These are phyloP conservation scores for Drosophila paulistorum DNA, from an alignment of 1,140 invertebrate genomes.

Conservation along the genomic window DNA sequence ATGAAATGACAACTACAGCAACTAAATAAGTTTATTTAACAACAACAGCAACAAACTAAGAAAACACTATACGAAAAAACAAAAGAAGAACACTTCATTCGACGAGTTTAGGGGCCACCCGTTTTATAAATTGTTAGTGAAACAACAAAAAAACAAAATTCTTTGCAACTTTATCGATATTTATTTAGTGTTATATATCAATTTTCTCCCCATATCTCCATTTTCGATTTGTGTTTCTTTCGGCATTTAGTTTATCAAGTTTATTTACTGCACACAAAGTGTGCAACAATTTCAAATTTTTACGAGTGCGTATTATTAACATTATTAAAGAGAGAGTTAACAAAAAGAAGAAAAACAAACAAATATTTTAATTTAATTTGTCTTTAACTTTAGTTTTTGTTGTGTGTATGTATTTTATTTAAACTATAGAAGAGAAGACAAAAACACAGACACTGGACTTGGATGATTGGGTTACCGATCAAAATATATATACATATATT, in stretches of 20 bases:
- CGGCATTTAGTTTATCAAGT: conserved; percentile 22
- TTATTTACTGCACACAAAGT: conserved; percentile 24
- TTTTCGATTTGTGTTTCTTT: conserved; percentile 23
- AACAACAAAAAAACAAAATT: conserved; percentile 16
- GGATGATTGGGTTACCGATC: conserved; percentile 31
- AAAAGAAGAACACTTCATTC: not conserved
- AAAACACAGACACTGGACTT: conserved; percentile 6
- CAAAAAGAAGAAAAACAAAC: conserved; percentile 23
- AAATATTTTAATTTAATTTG: conserved; percentile 33
- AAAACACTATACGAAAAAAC: not conserved
- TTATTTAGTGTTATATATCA: not conserved
- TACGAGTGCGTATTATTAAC: conserved; percentile 57
- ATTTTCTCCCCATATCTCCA: not conserved
- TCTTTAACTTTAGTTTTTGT: conserved; percentile 9
- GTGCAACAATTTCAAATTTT: conserved; percentile 17
- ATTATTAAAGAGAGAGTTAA: conserved; percentile 23
- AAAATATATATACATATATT: conserved; percentile 46
- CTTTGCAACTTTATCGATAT: conserved; percentile 16
- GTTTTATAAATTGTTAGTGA: conserved; percentile 34
- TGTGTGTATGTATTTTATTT: conserved; percentile 18
- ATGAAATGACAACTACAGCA: conserved; percentile 38
- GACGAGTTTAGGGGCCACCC: conserved; percentile 34
- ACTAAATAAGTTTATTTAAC: conserved; percentile 39
- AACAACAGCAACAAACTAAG: conserved; percentile 3
- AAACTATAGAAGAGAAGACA: conserved; percentile 26